Conservation (phyloP, 2,888 invertebrate species). For the Drosophila hamatofila region DNA sequence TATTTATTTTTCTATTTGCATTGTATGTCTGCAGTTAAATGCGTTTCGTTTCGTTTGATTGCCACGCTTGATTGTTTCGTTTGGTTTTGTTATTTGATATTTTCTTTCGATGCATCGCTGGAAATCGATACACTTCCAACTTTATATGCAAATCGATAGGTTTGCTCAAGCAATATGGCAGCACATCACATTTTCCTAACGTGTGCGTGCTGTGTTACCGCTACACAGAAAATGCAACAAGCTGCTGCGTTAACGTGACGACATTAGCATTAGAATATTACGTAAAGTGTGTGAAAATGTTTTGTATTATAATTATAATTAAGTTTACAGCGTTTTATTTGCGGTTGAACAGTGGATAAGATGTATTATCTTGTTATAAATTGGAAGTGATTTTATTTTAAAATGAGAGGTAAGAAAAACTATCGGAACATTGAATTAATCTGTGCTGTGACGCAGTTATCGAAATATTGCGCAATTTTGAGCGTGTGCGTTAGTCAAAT, state of each 20-base stretch:
- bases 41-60: conserved; percentile 69
- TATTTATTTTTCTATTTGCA: conserved; percentile 23
- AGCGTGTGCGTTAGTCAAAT: not conserved
- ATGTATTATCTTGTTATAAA: not conserved
- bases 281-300: not conserved
- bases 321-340: not conserved
- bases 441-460: not conserved
- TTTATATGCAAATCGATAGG: conserved; percentile 26
- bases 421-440: conserved; percentile 1
- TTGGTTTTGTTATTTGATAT: conserved; percentile 56
- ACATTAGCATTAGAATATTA: too few species aligned
- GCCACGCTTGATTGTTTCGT: conserved; percentile 60
- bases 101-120: conserved; percentile 41
- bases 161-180: conserved; percentile 6
- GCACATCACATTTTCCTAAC: conserved; percentile 1
- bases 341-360: not conserved
- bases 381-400: not conserved
- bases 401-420: not conserved
- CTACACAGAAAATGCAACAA: conserved; percentile 31
- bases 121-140: conserved; percentile 40
- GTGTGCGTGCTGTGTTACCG: conserved; percentile 2
- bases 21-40: conserved; percentile 52
- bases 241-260: conserved; percentile 13
- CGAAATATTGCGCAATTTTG: conserved; percentile 8
- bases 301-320: not conserved